These are phyloP conservation scores for Wiebesia pumilae DNA, from an alignment of 1,140 invertebrate genomes.

Conservation along the genomic window DNA sequence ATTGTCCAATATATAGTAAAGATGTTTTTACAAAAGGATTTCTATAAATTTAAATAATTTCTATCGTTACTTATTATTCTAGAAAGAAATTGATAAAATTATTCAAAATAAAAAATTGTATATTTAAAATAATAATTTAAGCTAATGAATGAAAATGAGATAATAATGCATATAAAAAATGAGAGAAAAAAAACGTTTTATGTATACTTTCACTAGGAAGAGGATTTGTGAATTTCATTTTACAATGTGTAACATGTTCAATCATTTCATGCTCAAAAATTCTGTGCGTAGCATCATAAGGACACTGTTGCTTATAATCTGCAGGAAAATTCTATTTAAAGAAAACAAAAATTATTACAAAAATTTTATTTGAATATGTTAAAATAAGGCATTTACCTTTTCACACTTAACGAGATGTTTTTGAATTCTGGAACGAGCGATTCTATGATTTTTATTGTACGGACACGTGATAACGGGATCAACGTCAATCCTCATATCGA, in stretches of 20 bases:
- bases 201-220: neutral
- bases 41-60: no score
- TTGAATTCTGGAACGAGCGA: slow-evolving; percentile 62
- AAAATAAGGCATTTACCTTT: slow-evolving; percentile 61
- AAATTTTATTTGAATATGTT: neutral
- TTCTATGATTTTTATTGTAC: slow-evolving; percentile 63
- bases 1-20: no score
- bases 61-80: no score
- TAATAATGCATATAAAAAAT: neutral
- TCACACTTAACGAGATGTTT: slow-evolving; percentile 69
- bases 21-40: no score
- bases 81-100: neutral
- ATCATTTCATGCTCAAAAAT: slow-evolving; percentile 60
- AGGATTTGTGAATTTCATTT: slow-evolving; percentile 37
- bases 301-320: slow-evolving; percentile 65
- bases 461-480: slow-evolving; percentile 62
- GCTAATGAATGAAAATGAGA: no score
- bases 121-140: neutral
- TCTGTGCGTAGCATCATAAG: slow-evolving; percentile 68
- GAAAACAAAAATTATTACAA: slow-evolving; percentile 25
- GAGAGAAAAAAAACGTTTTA: neutral
- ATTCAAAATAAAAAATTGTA: neutral
- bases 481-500: slow-evolving; percentile 22
- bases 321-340: slow-evolving; percentile 62
- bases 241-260: slow-evolving; percentile 62